Base-by-base conservation (phyloP, 2,797 vertebrate species). In the Enteromius paludinosus region DNA sequence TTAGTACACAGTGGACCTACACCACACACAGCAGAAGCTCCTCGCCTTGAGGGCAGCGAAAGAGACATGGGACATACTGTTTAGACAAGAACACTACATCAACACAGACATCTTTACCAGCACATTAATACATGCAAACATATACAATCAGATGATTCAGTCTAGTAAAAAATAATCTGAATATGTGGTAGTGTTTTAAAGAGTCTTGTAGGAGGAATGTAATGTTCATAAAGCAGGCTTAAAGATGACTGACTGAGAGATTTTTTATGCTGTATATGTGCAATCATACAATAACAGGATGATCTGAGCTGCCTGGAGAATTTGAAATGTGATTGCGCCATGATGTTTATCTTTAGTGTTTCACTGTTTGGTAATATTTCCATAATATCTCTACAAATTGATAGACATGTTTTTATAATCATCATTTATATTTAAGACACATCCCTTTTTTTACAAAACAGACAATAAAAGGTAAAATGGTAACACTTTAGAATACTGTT, bases 41-140 rank as follows among this genome's bases (percentile, higher is more conserved):
- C 23, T 43, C 82, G 70, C 81, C 81, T 79, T 82, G 49, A 84
- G 80, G 83, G 68, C 66, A 83, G 45, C 11, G 49, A 71, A 87
- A 64, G 73, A 65, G 69, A 86, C 61, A 64, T 70, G 72, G 77
- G 38, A 72, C 81, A 59, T 33, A 33, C 72, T 49, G 83, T 81
- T 74, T 54, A 83, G 72, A 81, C 80, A 84, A 66, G 83, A 70
- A 75, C 80, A 47, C 56, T 77, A 56, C 45, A 78, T 71, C 68
- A 87, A 56, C 65, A 64, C 30, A 75, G 83, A 47, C 41, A 76
- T 47, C 72, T 49, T 79, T 28, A 35, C 15, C 56, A 28, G 66
- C 45, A 84, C 43, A 74, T 61, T 30, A 38, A 41, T 69, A 69
- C 49, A 47, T 56, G 33, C 49, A 68, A 25, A 35, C 47, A 76